Base-by-base conservation (phyloP, 1,140 invertebrate species). In the Frieseomelitta varia region DNA sequence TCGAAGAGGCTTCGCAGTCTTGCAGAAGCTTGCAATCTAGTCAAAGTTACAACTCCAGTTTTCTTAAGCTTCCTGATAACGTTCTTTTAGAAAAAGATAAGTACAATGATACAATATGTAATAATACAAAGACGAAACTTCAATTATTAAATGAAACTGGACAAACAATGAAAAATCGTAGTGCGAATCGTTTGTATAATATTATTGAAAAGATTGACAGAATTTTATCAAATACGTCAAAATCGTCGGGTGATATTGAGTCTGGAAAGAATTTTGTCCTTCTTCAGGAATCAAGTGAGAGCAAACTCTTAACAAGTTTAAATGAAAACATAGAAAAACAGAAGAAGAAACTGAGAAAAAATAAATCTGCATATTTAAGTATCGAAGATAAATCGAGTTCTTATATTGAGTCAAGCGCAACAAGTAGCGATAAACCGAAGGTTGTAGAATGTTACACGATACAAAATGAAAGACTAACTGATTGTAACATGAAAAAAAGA, bases 121-220 rank as follows among this genome's bases (percentile, higher is more conserved):
- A 61, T 12, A 83, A 87, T 68, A 30, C 92, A 3, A 91, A 79
- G 61, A 79, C 85, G 15, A 91, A 85, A 73, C 80, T 93, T 6
- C 82, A 85, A 19, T 87, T 79, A 39, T 84, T 92, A 30, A 90
- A 92, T 39, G 91, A 92, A 71, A 87, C 87, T 8, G 91, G 92
- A 6, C 88, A 88, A 24, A 87, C 90, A 68, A 86, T 93, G 15
- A 93, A 91, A 47, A 88, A 84, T 12, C 90, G 87, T 19, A 94
- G 92, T 34, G 88, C 92, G 17, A 91, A 80, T 63, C 90, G 92
- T 75, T 87, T 95, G 34, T 93, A 92, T 14, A 92, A 87, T 51
- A 94, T 95, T 10, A 94, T 95, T 34, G 93, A 94, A 65, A 95
- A 94, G 53, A 94, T 95, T 24, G 94, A 95, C 56, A 88, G 87